phyloP scores from a whole-genome alignment of 2,888 invertebrate species.

The Melanophora roralis region DNA sequence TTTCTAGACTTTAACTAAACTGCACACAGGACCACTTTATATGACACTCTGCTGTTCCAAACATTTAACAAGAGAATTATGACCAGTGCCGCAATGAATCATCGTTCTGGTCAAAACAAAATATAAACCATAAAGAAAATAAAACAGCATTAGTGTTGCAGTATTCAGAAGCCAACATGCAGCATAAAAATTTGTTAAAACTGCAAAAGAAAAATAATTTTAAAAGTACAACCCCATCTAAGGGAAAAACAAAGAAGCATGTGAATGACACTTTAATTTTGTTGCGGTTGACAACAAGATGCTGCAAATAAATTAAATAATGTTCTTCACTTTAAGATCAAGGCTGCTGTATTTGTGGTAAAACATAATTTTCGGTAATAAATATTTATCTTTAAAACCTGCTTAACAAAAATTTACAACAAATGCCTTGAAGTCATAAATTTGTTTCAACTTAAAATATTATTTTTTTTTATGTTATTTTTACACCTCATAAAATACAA shows the following conservation, averaged over 20 bases:
- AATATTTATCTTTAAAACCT: too few relatives aligned
- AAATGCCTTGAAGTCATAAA: too few relatives aligned
- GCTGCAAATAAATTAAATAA: neutral
- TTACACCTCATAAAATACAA: neutral
- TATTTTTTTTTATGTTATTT: too few relatives aligned
- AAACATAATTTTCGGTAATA: too few relatives aligned
- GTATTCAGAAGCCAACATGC: neutral
- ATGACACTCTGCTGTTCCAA: constrained; percentile 52
- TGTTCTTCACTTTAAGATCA: too few relatives aligned
- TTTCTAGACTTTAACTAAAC: neutral
- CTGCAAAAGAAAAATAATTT: neutral
- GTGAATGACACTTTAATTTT: constrained; percentile 43
- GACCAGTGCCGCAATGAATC: constrained; percentile 43
- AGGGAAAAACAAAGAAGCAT: neutral
- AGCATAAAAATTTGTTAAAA: neutral
- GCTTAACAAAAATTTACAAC: too few relatives aligned
- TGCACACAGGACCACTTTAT: constrained; percentile 21
- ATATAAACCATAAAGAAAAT: neutral
- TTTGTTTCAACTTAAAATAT: too few relatives aligned
- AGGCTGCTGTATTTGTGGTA: too few relatives aligned
- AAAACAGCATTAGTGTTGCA: neutral
- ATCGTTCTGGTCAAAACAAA: neutral
- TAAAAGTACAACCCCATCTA: constrained; percentile 19
- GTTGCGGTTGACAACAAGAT: constrained; percentile 37
- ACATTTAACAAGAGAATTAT: constrained; percentile 62